Evolutionary conservation across 2,888 invertebrate species (phyloP), one percentile per base, ranked within the genome.

Genomic region (Hirtodrosophila duncani): DNA sequence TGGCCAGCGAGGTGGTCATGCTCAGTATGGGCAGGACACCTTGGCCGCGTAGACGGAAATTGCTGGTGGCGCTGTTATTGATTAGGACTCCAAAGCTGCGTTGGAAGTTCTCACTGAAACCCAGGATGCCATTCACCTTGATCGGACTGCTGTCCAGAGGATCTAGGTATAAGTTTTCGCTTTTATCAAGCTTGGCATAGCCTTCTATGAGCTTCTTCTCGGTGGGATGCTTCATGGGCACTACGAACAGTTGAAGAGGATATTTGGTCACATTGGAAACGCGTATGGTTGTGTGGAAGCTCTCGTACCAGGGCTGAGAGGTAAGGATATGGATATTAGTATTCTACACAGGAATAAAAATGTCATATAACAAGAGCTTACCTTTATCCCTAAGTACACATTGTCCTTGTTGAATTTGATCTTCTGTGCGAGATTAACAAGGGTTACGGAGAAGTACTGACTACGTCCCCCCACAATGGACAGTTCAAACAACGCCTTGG

Each of bases 231-330:
- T 5, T 36, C 2, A 42, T 13, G 2, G 67, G 42, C n/a, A 45
- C 34, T 0, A 79, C 4, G 0, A 38, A 10, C 3, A 83, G 11
- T 2, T 52, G 51, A 4, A 84, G 26, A 8, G 62, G 36, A 67
- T 78, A 84, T 6, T 69, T 59, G 3, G 82, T 82, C 1, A 71
- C 46, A 48, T 84, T 85, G 3, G 53, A 42, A 1, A 84, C 41
- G 2, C 58, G 53, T 0, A 82, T 34, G 17, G 67, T 55, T 1
- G 59, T 45, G 1, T 43, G 51, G 20, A 63, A 77, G 0, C 37
- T 42, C 39, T 84, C 84, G 51, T 84, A 83, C 86, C 85, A 85
- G 2, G 84, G 77, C 85, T 85, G 44, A 23, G 9, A 13, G 13
- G 11, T 10, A 4, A 13, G 8, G 7, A 1, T 1, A n/a, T n/a